These are phyloP conservation scores for Xanthorhoe designata DNA, from an alignment of 2,888 invertebrate genomes.

Conservation along the genomic window DNA sequence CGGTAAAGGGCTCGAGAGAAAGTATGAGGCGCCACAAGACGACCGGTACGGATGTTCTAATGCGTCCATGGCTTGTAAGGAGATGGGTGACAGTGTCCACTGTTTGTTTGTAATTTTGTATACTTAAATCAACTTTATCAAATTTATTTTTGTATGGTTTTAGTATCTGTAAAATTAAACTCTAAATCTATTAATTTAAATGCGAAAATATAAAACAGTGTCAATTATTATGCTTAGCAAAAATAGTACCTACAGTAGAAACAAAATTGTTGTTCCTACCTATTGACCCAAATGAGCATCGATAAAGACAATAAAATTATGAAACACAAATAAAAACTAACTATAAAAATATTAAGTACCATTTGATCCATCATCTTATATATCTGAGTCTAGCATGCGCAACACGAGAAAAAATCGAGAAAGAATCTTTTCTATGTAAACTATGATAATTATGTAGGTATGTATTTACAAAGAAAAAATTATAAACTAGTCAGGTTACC, in stretches of 20 bases:
- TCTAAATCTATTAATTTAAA: too few relatives aligned
- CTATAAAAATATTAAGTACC: neutral
- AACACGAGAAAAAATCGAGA: too few relatives aligned
- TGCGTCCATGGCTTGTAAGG: constrained; percentile 30
- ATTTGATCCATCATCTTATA: neutral
- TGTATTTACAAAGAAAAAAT: too few relatives aligned
- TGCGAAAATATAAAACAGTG: too few relatives aligned
- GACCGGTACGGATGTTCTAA: constrained; percentile 54
- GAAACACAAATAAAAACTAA: constrained; percentile 2
- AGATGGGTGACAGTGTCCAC: constrained; percentile 23
- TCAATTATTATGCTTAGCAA: neutral
- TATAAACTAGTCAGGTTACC: too few relatives aligned
- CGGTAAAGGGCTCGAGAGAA: constrained; percentile 25
- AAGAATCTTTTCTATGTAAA: too few relatives aligned
- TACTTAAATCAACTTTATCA: too few relatives aligned
- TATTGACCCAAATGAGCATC: neutral
- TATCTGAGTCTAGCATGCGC: too few relatives aligned
- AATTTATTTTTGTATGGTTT: too few relatives aligned
- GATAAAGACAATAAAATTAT: neutral
- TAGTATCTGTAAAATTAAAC: too few relatives aligned
- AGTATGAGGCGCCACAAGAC: constrained; percentile 29
- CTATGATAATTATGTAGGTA: too few relatives aligned
- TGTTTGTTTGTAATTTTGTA: neutral
- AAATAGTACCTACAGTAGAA: neutral
- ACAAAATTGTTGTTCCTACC: neutral